phyloP scores from a whole-genome alignment of 2,113 vertebrate species.

The Xiphophorus maculatus region DNA sequence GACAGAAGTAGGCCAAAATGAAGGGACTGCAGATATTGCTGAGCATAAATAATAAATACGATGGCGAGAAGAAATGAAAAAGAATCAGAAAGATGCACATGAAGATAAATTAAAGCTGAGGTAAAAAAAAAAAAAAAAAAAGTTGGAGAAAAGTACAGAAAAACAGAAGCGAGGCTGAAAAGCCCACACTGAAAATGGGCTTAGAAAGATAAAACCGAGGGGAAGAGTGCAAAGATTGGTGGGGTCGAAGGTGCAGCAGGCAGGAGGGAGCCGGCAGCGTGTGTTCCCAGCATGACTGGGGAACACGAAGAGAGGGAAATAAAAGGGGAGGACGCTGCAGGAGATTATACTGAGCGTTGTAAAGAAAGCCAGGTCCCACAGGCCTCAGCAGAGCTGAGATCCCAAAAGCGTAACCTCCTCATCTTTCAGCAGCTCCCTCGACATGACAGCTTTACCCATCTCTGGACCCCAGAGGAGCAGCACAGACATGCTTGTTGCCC shows the following conservation, averaged over 20 bases:
- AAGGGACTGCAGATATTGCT: slow-evolving; percentile 46
- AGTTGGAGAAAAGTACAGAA: slow-evolving; percentile 15
- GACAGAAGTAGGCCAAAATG: slow-evolving; percentile 71
- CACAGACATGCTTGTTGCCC: slow-evolving; percentile 37
- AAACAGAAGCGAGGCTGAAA: slow-evolving; percentile 26
- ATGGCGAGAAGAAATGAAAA: slow-evolving; percentile 32
- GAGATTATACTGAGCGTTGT: slow-evolving; percentile 46
- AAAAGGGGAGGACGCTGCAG: slow-evolving; percentile 32
- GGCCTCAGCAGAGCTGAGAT: slow-evolving; percentile 58
- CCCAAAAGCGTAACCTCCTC: slow-evolving; percentile 63
- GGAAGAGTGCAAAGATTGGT: slow-evolving; percentile 2
- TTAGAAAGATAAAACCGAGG: slow-evolving; percentile 27
- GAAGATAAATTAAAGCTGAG: slow-evolving; percentile 47
- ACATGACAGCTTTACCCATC: slow-evolving; percentile 63
- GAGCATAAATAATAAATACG: slow-evolving; percentile 67
- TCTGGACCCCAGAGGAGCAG: slow-evolving; percentile 49
- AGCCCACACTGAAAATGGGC: slow-evolving; percentile 27
- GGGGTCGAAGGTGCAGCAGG: background rate
- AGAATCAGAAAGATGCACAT: slow-evolving; percentile 59
- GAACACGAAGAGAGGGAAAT: slow-evolving; percentile 39
- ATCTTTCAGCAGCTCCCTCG: slow-evolving; percentile 60
- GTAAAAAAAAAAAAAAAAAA: background rate
- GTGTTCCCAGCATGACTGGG: slow-evolving; percentile 29
- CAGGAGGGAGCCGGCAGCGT: slow-evolving; percentile 32
- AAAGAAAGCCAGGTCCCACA: slow-evolving; percentile 47